Evolutionary conservation across 2,797 vertebrate species (phyloP).

Genomic region (Pristis pectinata): DNA sequence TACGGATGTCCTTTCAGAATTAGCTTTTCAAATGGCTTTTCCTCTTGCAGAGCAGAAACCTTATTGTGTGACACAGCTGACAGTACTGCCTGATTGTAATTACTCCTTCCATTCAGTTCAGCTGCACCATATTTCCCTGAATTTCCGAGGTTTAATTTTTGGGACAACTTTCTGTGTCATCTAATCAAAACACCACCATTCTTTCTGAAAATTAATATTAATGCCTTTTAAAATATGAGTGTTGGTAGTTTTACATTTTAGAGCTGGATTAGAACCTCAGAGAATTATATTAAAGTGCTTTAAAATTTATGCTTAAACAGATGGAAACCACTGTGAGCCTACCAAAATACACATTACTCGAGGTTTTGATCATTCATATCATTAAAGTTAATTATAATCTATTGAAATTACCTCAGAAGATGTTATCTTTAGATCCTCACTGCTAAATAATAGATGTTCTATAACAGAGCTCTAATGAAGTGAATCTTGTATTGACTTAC

Average conservation of each 20-base stretch:
- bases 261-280: not conserved
- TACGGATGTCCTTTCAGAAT: not conserved
- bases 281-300: not conserved
- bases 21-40: conserved; percentile 9
- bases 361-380: not conserved
- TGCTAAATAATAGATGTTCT: not conserved
- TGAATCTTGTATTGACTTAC: not conserved
- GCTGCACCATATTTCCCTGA: not conserved
- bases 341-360: not conserved
- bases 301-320: not conserved
- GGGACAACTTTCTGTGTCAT: not conserved
- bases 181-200: not conserved
- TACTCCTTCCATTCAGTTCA: not conserved
- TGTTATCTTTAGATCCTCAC: not conserved
- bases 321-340: not conserved
- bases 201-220: not conserved
- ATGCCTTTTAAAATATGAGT: not conserved
- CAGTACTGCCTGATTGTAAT: not conserved
- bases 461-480: not conserved
- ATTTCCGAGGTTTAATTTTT: not conserved
- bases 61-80: conserved; percentile 26
- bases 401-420: not conserved
- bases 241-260: not conserved
- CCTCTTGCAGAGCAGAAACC: not conserved
- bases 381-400: not conserved